phyloP scores from a whole-genome alignment of 2,113 vertebrate genomes.

The Paratilapia polleni region DNA sequence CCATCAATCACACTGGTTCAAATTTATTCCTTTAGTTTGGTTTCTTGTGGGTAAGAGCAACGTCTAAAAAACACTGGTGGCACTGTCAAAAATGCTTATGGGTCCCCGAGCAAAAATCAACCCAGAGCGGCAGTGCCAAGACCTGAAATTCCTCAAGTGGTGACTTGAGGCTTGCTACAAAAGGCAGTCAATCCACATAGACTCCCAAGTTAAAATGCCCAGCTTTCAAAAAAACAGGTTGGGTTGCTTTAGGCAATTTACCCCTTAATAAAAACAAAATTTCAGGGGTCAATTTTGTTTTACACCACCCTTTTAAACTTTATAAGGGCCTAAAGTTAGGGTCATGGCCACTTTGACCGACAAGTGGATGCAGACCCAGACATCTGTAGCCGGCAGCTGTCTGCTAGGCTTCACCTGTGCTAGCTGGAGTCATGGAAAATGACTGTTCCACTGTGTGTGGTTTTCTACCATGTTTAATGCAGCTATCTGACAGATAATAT shows the following conservation, averaged over 20 bases:
- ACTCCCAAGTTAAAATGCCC: background rate
- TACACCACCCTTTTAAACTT: background rate
- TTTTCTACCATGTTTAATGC: background rate
- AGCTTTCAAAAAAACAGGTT: background rate
- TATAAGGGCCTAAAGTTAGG: no score
- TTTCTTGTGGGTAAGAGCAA: background rate
- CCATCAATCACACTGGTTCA: conserved; percentile 1
- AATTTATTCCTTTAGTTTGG: background rate
- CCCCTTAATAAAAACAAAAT: background rate
- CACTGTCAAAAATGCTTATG: background rate
- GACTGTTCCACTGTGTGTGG: background rate
- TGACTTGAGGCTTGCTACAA: background rate
- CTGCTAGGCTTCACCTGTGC: background rate
- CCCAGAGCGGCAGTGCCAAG: background rate
- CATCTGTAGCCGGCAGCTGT: background rate
- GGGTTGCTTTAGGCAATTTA: background rate
- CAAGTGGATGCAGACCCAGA: no score
- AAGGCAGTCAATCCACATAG: background rate
- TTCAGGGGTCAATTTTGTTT: background rate
- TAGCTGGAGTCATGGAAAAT: background rate
- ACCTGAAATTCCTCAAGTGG: background rate
- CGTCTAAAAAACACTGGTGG: background rate
- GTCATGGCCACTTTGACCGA: no score
- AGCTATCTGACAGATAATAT: background rate
- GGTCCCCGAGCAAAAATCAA: background rate